Percentiles rank a stretch among this genome's conserved stretches.
These are phyloP conservation scores for Rhodinocichla rosea DNA, from an alignment of 2,113 vertebrate species.

Conservation along the genomic window DNA sequence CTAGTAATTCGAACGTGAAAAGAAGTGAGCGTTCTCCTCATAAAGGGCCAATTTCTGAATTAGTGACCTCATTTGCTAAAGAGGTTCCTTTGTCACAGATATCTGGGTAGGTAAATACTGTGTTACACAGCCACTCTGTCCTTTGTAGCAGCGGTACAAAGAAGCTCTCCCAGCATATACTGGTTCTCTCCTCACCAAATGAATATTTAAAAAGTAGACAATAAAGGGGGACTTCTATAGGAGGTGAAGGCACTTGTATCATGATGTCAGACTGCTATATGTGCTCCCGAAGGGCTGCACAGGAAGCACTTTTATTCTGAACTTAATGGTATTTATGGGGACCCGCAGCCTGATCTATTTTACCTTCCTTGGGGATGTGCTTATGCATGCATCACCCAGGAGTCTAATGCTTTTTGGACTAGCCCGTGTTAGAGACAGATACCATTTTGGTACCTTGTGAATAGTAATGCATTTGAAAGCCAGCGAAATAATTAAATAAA, in stretches of 20 bases:
- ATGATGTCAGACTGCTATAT: constrained; percentile 60
- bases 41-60: constrained; percentile 48
- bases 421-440: not conserved
- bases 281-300: constrained; percentile 9
- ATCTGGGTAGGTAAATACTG: constrained; percentile 24
- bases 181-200: constrained; percentile 25
- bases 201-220: constrained; percentile 63
- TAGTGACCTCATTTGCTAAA: constrained; percentile 59
- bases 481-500: not conserved
- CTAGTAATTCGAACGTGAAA: not conserved
- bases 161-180: not conserved
- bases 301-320: constrained; percentile 52
- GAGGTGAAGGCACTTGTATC: constrained; percentile 34
- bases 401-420: constrained; percentile 7
- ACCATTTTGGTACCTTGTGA: constrained; percentile 23
- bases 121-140: not conserved
- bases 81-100: constrained; percentile 57
- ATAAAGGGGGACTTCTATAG: constrained; percentile 38
- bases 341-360: not conserved
- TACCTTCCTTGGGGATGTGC: constrained; percentile 6
- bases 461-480: not conserved
- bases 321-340: constrained; percentile 52
- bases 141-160: constrained; percentile 28
- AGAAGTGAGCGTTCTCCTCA: constrained; percentile 15
- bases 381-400: constrained; percentile 21